Percentiles rank a stretch among this genome's conserved stretches.
Conservation (phyloP, 2,888 invertebrate species). For the Drosophila mimetica region DNA sequence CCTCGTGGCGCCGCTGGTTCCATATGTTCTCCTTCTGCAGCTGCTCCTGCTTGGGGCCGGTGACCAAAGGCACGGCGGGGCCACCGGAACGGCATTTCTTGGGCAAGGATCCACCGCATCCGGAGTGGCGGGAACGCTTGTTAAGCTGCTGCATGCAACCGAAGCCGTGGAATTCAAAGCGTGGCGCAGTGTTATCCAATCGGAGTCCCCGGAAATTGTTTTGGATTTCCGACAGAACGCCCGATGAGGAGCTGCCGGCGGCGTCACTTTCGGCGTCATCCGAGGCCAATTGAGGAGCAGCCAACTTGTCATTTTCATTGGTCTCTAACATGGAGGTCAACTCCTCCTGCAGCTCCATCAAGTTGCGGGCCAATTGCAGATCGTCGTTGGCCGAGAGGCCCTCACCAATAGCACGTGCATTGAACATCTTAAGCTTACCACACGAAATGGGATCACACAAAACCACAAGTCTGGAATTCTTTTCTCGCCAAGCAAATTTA, state of each 20-base stretch:
- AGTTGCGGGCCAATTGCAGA: constrained; percentile 38
- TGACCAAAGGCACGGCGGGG: not conserved
- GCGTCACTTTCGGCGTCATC: not conserved
- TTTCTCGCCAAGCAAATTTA: not conserved
- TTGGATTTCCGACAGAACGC: constrained; percentile 34
- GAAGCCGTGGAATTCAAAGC: constrained; percentile 59
- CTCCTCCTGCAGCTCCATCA: constrained; percentile 33
- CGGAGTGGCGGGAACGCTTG: constrained; percentile 1
- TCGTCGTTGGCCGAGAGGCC: constrained; percentile 30
- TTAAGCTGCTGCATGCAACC: constrained; percentile 36
- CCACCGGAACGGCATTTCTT: constrained; percentile 11
- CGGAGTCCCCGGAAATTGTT: constrained; percentile 18
- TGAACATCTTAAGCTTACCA: constrained; percentile 11
- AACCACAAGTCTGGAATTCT: not conserved
- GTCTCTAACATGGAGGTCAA: constrained; percentile 50
- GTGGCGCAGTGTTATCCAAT: constrained; percentile 33
- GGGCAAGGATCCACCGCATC: not conserved
- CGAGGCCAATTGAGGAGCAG: not conserved
- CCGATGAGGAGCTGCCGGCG: not conserved
- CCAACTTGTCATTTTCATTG: constrained; percentile 8
- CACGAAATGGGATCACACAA: not conserved
- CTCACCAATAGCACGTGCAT: not conserved
- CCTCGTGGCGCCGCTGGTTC: not conserved
- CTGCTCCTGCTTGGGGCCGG: constrained; percentile 39
- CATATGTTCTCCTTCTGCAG: constrained; percentile 48